These are phyloP conservation scores for Pseudoips prasinana DNA, from an alignment of 2,888 invertebrate species.

Conservation along the genomic window DNA sequence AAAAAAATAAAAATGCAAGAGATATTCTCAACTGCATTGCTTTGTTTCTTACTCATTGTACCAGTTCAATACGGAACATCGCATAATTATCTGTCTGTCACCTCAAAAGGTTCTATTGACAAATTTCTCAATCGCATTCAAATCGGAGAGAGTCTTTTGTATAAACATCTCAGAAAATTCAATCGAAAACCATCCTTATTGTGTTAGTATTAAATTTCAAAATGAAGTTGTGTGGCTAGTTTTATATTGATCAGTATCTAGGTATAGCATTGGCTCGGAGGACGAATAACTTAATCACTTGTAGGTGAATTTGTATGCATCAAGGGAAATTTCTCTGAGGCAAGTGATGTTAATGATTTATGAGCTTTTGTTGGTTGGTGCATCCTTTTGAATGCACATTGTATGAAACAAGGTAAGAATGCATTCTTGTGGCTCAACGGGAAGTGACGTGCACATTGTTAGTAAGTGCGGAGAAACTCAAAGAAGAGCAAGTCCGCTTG, in stretches of 20 bases:
- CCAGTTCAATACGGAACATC: conserved; percentile 4
- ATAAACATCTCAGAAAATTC: conserved; percentile 11
- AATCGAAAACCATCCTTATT: conserved; percentile 24
- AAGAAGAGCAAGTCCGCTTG: no score
- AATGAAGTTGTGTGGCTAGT: conserved; percentile 6
- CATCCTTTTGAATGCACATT: conserved; percentile 21
- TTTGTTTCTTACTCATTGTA: conserved; percentile 1
- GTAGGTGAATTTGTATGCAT: conserved; percentile 50
- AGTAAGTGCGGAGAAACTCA: no score
- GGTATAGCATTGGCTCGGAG: conserved; percentile 40
- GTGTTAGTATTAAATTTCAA: conserved; percentile 23
- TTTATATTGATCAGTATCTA: conserved; percentile 34
- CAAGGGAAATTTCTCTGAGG: conserved; percentile 45
- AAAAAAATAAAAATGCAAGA: no score
- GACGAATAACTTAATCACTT: conserved; percentile 40
- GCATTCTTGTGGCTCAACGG: not conserved
- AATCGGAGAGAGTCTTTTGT: conserved; percentile 62
- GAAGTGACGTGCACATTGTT: not conserved
- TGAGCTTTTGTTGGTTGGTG: conserved; percentile 27
- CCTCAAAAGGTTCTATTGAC: conserved; percentile 23
- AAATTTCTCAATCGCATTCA: conserved; percentile 46
- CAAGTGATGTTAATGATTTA: conserved; percentile 37
- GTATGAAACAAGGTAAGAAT: conserved; percentile 8
- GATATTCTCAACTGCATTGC: not conserved
- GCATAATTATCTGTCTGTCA: conserved; percentile 17